These are phyloP conservation scores for Drosophila equinoxialis DNA, from an alignment of 1,140 invertebrate genomes.

Conservation along the genomic window DNA sequence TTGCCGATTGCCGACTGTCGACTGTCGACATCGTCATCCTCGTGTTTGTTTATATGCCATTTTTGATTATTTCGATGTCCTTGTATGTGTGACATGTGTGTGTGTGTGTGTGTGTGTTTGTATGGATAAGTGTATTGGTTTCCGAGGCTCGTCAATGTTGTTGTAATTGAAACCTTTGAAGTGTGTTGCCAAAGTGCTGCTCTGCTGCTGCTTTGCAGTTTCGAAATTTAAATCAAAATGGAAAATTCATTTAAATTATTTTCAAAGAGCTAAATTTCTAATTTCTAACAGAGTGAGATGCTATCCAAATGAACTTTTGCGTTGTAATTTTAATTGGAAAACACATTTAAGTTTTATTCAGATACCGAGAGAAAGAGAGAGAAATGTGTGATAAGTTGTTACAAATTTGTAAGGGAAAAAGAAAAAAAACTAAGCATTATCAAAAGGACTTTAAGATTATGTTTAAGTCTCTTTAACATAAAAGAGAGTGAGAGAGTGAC, in stretches of 20 bases:
- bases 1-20: constrained; percentile 14
- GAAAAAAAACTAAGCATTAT: neutral
- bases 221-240: constrained; percentile 18
- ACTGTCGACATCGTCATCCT: constrained; percentile 32
- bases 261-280: constrained; percentile 14
- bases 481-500: neutral
- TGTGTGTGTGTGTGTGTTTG: constrained; percentile 2
- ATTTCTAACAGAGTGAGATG: neutral
- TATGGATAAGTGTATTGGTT: constrained; percentile 10
- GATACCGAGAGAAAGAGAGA: neutral
- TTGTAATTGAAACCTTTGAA: constrained; percentile 26
- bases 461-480: neutral
- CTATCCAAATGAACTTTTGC: constrained; percentile 5
- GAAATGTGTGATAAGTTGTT: constrained; percentile 31
- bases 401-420: constrained; percentile 1
- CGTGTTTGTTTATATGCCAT: constrained; percentile 41
- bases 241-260: constrained; percentile 24
- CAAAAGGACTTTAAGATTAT: neutral
- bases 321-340: constrained; percentile 17
- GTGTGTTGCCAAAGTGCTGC: constrained; percentile 11
- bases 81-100: constrained; percentile 25
- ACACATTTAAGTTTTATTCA: neutral
- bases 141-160: constrained; percentile 14
- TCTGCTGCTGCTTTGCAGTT: neutral
- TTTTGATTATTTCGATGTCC: constrained; percentile 33